phyloP scores from a whole-genome alignment of 2,113 vertebrate species.

The Pontoporia blainvillei region DNA sequence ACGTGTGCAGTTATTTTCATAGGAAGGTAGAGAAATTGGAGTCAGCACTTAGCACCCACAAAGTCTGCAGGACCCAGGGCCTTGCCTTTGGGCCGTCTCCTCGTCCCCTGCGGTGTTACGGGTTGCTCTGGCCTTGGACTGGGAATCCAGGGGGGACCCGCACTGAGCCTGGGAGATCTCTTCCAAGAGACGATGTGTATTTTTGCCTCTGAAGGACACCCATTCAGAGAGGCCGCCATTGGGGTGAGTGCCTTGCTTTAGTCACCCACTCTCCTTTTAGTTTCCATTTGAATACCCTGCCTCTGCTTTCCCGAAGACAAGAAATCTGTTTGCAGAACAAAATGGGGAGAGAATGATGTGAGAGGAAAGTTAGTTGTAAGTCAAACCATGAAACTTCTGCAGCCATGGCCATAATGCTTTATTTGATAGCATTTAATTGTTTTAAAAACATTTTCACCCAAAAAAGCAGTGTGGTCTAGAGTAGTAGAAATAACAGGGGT shows the following conservation, averaged over 20 bases:
- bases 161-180: not conserved
- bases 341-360: no score
- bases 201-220: not conserved
- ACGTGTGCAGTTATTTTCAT: not conserved
- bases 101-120: not conserved
- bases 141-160: not conserved
- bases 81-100: not conserved
- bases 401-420: not conserved
- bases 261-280: not conserved
- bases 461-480: not conserved
- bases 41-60: not conserved
- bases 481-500: not conserved
- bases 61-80: not conserved
- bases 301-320: not conserved
- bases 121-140: not conserved
- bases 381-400: not conserved
- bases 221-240: not conserved
- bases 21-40: not conserved
- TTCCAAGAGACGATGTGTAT: not conserved
- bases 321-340: not conserved
- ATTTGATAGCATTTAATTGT: not conserved
- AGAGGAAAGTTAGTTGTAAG: not conserved
- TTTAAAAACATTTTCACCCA: not conserved
- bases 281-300: not conserved
- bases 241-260: accelerated